A percentile compares a stretch with the other conserved stretches of the same genome.
Evolutionary conservation across 2,113 vertebrate species (phyloP).

Genomic region (Rhinolophus sinicus): DNA sequence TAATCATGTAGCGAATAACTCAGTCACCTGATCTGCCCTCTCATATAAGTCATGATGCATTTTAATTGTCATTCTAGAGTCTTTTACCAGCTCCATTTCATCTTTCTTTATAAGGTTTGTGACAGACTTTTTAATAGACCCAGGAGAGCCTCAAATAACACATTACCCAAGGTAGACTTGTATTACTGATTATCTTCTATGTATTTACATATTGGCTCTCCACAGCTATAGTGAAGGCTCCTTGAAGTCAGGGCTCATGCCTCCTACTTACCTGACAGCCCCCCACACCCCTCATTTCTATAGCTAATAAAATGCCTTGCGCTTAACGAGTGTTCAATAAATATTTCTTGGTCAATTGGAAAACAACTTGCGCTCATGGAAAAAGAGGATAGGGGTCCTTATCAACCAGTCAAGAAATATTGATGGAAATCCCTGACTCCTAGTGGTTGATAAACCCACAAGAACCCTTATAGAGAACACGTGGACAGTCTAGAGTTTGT

Average conservation of each 20-base stretch:
- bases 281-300: neutral
- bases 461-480: neutral
- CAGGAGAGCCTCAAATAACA: neutral
- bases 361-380: neutral
- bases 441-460: neutral
- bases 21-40: neutral
- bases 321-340: neutral
- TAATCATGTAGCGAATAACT: neutral
- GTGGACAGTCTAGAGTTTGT: neutral
- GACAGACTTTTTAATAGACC: neutral
- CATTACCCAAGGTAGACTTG: neutral
- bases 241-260: neutral
- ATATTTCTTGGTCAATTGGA: neutral
- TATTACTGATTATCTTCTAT: neutral
- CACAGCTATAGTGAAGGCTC: neutral
- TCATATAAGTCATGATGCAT: neutral
- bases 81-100: neutral
- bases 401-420: neutral
- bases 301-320: neutral
- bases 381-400: neutral
- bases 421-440: neutral
- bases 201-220: neutral
- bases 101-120: conserved; percentile 28
- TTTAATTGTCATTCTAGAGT: neutral
- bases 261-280: neutral